Evolutionary conservation across 2,797 vertebrate species (phyloP).

Genomic region (Micrastur ruficollis): DNA sequence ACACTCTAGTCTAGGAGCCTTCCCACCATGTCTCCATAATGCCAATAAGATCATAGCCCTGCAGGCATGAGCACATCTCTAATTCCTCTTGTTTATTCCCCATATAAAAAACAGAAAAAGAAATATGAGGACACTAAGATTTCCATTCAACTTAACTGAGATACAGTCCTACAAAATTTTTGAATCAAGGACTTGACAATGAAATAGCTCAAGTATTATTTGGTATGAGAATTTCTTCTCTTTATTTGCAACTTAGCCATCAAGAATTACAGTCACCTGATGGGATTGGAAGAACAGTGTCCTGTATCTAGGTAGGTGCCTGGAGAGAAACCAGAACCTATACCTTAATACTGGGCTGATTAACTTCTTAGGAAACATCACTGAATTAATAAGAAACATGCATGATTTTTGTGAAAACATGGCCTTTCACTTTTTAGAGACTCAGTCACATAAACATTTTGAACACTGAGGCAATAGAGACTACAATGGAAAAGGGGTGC

Average conservation of each 20-base stretch:
- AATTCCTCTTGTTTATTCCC: too few relatives aligned
- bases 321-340: background rate
- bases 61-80: too few relatives aligned
- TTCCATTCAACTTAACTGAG: background rate
- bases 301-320: background rate
- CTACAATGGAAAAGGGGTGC: background rate
- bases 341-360: background rate
- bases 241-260: background rate
- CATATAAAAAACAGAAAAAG: background rate
- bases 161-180: background rate
- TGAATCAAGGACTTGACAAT: background rate
- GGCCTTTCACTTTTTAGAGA: background rate
- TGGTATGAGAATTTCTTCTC: background rate
- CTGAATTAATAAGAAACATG: background rate
- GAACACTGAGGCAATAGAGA: background rate
- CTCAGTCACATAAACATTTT: background rate
- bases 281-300: background rate
- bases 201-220: background rate
- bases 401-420: background rate
- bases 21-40: too few relatives aligned
- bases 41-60: too few relatives aligned
- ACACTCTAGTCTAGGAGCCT: too few relatives aligned
- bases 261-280: background rate
- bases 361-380: background rate
- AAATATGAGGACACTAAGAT: background rate